These are phyloP conservation scores for Ceryle rudis DNA, from an alignment of 2,797 vertebrate genomes.

Conservation along the genomic window DNA sequence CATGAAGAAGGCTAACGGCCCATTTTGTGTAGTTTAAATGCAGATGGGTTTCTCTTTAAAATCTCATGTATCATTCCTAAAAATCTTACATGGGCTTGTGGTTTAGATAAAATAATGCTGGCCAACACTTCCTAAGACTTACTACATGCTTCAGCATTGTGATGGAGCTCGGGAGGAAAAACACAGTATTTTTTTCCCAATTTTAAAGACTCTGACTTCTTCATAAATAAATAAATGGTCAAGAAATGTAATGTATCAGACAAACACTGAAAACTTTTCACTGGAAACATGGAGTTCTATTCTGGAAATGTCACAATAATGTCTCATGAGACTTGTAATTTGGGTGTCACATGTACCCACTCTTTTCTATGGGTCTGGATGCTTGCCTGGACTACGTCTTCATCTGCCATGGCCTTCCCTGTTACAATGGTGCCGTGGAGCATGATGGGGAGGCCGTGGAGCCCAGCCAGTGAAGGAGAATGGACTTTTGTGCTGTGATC, in stretches of 20 bases:
- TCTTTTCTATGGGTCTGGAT: conserved; percentile 11
- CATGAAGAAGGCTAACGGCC: neutral
- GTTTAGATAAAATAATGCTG: neutral
- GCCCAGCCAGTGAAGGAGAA: conserved; percentile 9
- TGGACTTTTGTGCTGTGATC: conserved; percentile 19
- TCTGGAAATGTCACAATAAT: conserved; percentile 21
- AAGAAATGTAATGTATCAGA: neutral
- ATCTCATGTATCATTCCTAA: neutral
- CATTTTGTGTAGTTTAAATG: neutral
- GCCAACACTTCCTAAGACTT: neutral
- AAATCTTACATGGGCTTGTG: neutral
- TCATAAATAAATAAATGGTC: neutral
- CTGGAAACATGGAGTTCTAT: neutral
- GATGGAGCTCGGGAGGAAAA: neutral
- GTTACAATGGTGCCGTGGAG: neutral
- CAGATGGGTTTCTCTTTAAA: neutral
- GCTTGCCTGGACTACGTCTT: neutral
- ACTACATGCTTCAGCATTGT: neutral
- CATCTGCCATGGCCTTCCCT: neutral
- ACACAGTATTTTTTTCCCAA: neutral
- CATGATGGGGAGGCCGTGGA: conserved; percentile 2
- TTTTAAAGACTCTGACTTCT: neutral
- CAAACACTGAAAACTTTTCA: neutral
- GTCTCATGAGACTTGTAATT: conserved; percentile 18
- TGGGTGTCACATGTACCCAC: conserved; percentile 18